Percentiles rank a stretch among this genome's conserved stretches.
phyloP scores from a whole-genome alignment of 2,113 vertebrate genomes.

The Polypterus senegalus region DNA sequence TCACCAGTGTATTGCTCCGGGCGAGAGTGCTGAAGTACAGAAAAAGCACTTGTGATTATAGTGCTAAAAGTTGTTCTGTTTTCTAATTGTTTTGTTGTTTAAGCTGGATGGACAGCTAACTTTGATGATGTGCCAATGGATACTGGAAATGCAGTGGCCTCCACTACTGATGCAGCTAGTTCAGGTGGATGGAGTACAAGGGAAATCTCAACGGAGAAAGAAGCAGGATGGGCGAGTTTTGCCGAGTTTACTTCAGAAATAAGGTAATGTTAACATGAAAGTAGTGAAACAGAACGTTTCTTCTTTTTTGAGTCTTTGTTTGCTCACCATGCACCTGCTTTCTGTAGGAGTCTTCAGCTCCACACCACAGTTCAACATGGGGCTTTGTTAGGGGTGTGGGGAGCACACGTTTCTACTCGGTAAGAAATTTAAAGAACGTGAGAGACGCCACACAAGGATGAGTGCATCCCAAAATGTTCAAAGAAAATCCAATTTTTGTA shows the following conservation, averaged over 20 bases:
- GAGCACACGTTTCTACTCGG: no score
- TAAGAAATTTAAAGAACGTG: no score
- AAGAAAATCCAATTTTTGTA: no score
- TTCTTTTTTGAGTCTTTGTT: not conserved
- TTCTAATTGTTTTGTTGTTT: conserved; percentile 11
- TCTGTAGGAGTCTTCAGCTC: no score
- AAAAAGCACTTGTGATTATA: not conserved
- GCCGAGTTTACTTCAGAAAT: conserved; percentile 67
- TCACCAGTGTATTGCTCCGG: no score
- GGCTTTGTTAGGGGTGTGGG: no score
- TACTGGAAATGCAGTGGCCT: conserved; percentile 53
- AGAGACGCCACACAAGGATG: no score
- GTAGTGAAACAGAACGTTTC: not conserved
- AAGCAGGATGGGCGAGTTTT: conserved; percentile 86
- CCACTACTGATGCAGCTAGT: conserved; percentile 46
- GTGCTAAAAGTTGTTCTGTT: conserved; percentile 6
- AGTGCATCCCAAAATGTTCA: no score
- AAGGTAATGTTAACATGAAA: conserved; percentile 46
- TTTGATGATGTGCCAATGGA: conserved; percentile 95
- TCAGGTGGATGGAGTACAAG: conserved; percentile 72
- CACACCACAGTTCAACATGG: no score
- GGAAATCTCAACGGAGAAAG: conserved; percentile 48
- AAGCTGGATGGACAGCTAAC: conserved; percentile 85
- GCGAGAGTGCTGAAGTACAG: no score
- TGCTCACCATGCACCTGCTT: not conserved